These are phyloP conservation scores for Opisthocomus hoazin DNA, from an alignment of 2,113 vertebrate species.

Conservation along the genomic window DNA sequence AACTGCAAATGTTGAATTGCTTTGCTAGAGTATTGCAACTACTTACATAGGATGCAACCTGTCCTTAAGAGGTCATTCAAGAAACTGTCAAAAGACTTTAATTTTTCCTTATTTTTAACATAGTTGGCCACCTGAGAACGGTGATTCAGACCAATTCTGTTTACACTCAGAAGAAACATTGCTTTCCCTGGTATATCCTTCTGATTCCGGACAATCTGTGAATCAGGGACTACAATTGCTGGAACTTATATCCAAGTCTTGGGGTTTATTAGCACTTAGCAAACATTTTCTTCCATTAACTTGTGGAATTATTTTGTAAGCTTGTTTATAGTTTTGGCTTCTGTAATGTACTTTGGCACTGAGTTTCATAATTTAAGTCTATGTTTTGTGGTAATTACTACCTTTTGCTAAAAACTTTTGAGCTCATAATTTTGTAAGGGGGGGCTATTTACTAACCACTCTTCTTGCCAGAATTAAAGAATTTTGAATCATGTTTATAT, in stretches of 20 bases:
- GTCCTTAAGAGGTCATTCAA: background rate
- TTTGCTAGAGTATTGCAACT: background rate
- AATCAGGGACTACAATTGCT: background rate
- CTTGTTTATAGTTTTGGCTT: background rate
- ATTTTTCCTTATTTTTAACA: background rate
- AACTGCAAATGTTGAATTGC: background rate
- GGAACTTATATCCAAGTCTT: background rate
- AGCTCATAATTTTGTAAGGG: background rate
- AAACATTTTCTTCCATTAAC: background rate
- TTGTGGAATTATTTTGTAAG: background rate
- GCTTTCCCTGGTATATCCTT: background rate
- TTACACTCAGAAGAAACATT: background rate
- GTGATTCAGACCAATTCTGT: background rate
- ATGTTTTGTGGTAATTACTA: background rate
- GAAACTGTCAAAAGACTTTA: background rate
- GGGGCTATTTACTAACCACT: background rate
- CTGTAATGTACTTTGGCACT: background rate
- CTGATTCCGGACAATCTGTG: background rate
- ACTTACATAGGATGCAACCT: background rate
- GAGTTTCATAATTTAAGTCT: background rate
- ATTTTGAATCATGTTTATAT: background rate
- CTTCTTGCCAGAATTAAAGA: background rate
- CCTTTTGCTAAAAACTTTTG: background rate
- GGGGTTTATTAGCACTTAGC: background rate
- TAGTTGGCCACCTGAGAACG: background rate